Conservation (phyloP, 2,888 invertebrate genomes). For the Caenorhabditis imperialis region DNA sequence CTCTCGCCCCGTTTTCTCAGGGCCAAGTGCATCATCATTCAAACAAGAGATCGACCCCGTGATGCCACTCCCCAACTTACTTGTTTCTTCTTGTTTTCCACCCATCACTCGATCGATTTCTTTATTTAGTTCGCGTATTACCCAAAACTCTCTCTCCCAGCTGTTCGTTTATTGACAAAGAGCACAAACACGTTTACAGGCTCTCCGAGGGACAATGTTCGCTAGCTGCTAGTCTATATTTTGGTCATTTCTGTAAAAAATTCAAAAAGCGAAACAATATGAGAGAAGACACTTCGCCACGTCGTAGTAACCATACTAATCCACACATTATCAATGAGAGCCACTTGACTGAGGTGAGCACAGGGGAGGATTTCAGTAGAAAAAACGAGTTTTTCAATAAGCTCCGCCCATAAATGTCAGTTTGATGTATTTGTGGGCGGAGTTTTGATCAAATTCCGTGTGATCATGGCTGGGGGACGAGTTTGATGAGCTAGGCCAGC, state of each 20-base stretch:
- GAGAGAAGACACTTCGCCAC: conserved; percentile 31
- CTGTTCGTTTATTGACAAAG: conserved; percentile 21
- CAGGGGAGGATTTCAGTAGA: too few relatives aligned
- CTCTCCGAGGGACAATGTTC: conserved; percentile 16
- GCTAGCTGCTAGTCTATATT: conserved; percentile 19
- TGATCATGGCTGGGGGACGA: too few relatives aligned
- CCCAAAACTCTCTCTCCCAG: neutral
- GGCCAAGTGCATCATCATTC: conserved; percentile 51
- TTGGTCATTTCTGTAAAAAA: neutral
- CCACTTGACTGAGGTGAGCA: conserved; percentile 36
- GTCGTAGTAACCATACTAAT: conserved; percentile 9
- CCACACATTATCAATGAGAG: conserved; percentile 7
- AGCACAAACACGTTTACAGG: neutral
- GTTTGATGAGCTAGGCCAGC: too few relatives aligned
- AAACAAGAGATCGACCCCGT: conserved; percentile 13
- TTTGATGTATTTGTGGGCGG: too few relatives aligned
- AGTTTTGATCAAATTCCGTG: too few relatives aligned
- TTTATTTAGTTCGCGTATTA: too few relatives aligned
- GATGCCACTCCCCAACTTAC: conserved; percentile 21
- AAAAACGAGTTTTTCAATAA: too few relatives aligned
- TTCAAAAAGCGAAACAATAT: conserved; percentile 6
- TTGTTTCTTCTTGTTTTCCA: conserved; percentile 28
- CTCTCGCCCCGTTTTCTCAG: conserved; percentile 22
- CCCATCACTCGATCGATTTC: too few relatives aligned
- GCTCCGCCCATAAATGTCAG: too few relatives aligned